Evolutionary conservation across 2,888 invertebrate species (phyloP), one percentile per base, ranked within the genome.

Genomic region (Mesorhabditis belari): DNA sequence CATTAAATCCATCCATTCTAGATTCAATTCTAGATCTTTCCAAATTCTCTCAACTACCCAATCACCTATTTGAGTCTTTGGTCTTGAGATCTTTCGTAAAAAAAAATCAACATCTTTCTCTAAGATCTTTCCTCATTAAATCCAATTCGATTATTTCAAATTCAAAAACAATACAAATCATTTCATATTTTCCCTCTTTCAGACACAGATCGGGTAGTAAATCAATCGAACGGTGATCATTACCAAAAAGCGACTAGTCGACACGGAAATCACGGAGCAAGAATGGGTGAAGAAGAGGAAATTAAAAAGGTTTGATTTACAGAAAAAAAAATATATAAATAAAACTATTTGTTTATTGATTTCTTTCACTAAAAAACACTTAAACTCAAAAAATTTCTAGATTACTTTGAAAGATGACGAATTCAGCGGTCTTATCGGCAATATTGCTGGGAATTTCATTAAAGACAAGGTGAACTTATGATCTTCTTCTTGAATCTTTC

Each of bases 351-450:
- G n/a, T n/a, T n/a, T n/a, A n/a, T n/a, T n/a, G n/a, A n/a, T n/a
- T n/a, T n/a, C n/a, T n/a, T n/a, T n/a, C n/a, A n/a, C n/a, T n/a
- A n/a, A n/a, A n/a, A n/a, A n/a, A n/a, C n/a, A n/a, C n/a, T n/a
- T n/a, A n/a, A n/a, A n/a, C n/a, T 35, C 12, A 35, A 60, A 23
- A 29, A 25, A 26, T 56, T 26, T 58, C 4, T 35, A 66, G 65
- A 63, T 74, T 19, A 66, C 67, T 49, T 61, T 72, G 61, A 65
- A 68, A 49, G 67, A 64, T 21, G 68, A 74, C 29, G 74, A 77
- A 49, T 77, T 77, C 70, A 75, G 68, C 61, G 79, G 79, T 27
- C 66, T 79, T 19, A 79, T 79, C 50, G 79, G 79, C 6, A 76
- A 65, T 60, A 68, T 79, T 54, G 79, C 77, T 44, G 77, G 79